These are phyloP conservation scores for Morone chrysops DNA, from an alignment of 2,113 vertebrate species.

Conservation along the genomic window DNA sequence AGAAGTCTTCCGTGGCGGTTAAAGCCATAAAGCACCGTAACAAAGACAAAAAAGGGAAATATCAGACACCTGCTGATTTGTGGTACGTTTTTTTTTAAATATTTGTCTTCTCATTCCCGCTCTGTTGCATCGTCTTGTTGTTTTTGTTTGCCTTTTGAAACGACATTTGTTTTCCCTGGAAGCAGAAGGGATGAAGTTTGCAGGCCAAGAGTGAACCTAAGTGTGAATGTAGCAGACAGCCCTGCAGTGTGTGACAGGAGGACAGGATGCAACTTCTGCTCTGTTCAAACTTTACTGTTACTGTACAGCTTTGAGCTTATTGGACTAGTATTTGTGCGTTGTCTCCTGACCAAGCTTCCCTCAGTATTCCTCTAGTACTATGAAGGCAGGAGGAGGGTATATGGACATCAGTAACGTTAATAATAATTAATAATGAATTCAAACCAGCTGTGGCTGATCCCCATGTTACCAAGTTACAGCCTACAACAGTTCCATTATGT, in stretches of 20 bases:
- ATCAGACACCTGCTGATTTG: background rate
- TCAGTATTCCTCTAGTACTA: background rate
- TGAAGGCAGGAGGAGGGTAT: background rate
- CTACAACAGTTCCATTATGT: background rate
- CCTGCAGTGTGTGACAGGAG: background rate
- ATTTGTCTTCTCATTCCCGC: fast-evolving
- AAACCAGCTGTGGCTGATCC: background rate
- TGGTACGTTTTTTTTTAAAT: conserved; percentile 44
- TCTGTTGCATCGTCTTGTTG: background rate
- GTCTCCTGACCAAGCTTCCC: background rate
- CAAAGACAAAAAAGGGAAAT: background rate
- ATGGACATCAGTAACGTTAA: background rate
- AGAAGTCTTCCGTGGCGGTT: background rate
- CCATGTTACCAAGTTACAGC: background rate
- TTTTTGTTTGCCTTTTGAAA: background rate
- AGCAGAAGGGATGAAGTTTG: conserved; percentile 31
- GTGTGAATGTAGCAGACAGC: background rate
- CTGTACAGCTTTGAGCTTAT: background rate
- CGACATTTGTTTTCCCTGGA: background rate
- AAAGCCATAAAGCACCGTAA: background rate
- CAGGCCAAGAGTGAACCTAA: background rate
- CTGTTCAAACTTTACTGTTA: background rate
- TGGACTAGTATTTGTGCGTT: background rate
- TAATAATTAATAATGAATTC: too few species aligned
- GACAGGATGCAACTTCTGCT: conserved; percentile 1